Base-by-base conservation (phyloP, 1,140 invertebrate species). In the Eufriesea mexicana region DNA sequence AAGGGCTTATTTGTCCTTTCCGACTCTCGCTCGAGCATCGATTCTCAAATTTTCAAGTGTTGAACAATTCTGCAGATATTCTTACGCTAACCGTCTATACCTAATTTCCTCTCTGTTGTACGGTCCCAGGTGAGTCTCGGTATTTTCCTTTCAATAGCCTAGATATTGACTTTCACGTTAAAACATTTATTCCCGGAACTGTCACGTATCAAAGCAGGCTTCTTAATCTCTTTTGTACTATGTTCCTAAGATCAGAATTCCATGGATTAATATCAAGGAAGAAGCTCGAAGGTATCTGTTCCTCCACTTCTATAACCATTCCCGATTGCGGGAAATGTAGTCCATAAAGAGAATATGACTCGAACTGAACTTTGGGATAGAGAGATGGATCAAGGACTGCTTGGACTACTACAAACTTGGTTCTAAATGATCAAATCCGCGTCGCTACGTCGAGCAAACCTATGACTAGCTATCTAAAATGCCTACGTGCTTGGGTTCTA, bases 381-480 rank as follows among this genome's bases (percentile, higher is more conserved):
- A 89, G n/a, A 81, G 85, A 74, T 84, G 90, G 87, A 87, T 89
- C 88, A 89, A 93, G 90, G 92, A 93, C 92, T 94, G 92, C 90
- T 89, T 93, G 92, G 93, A 93, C 91, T 93, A 94, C 92, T 93
- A 90, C 88, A 92, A 92, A 91, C 84, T 91, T 83, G 89, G 83
- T 88, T 84, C 86, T 89, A 92, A 86, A 81, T 79, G 55, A 64
- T 62, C 51, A 47, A 51, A 64, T 78, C 23, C 78, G 51, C 79
- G 73, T 51, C 47, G 54, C 72, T 86, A 87, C 51, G n/a, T 77
- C 72, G 68, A 84, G 59, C 77, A 86, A 80, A 76, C 61, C 74
- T 61, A 77, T 54, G 51, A 73, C 51, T 74, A 78, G 90, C 90
- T 88, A 16, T 47, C 67, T 79, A 79, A 12, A 25, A 51, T 25